A percentile compares a stretch with the other conserved stretches of the same genome.
Evolutionary conservation across 2,113 vertebrate genomes (phyloP).

Genomic region (Heloderma charlesbogerti): DNA sequence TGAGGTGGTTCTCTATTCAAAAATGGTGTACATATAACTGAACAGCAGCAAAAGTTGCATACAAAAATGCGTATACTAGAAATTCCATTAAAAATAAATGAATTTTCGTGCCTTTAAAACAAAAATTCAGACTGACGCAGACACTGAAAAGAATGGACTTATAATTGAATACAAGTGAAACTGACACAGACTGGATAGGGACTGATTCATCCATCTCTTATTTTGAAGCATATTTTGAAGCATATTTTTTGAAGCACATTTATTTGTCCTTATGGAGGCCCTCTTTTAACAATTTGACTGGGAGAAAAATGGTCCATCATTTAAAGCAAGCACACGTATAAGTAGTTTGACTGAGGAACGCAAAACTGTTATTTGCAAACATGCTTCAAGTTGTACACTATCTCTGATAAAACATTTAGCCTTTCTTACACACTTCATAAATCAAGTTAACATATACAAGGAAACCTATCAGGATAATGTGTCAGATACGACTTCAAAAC

Average conservation of each 20-base stretch:
- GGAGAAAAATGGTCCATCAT: neutral
- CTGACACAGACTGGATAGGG: neutral
- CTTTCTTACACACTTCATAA: conserved; percentile 11
- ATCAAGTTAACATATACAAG: conserved; percentile 10
- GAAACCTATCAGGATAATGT: neutral
- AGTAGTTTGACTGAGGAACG: conserved; percentile 4
- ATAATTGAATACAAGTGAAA: too few species aligned
- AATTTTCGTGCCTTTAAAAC: too few species aligned
- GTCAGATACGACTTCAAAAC: neutral
- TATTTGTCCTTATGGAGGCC: neutral
- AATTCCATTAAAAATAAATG: too few species aligned
- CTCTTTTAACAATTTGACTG: neutral
- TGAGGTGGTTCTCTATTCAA: too few species aligned
- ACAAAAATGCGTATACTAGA: too few species aligned
- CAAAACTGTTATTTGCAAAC: conserved; percentile 2
- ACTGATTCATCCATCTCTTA: neutral
- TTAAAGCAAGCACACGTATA: neutral
- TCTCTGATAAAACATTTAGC: neutral
- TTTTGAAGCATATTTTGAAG: neutral
- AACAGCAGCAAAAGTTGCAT: too few species aligned
- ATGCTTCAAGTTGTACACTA: neutral
- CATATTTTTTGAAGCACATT: neutral
- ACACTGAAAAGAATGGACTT: too few species aligned
- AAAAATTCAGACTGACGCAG: too few species aligned
- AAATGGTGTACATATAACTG: too few species aligned